A percentile compares a stretch with the other conserved stretches of the same genome.
Conservation (phyloP, 2,113 vertebrate species). For the Nerophis ophidion region DNA sequence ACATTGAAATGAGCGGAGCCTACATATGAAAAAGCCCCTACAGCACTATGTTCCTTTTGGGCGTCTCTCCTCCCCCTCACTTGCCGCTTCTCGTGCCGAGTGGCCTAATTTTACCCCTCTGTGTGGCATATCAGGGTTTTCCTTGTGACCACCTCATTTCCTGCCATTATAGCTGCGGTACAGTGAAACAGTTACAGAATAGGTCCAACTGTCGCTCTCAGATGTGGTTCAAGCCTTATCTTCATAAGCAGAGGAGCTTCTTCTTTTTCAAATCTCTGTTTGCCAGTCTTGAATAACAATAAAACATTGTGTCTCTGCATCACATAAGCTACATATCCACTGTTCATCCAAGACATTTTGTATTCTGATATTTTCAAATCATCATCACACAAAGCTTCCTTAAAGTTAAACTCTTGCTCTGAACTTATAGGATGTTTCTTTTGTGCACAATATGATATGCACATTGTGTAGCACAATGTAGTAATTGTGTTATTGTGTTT, state of each 20-base stretch:
- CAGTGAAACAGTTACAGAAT: conserved; percentile 41
- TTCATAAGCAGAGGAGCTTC: not conserved
- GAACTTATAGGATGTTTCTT: conserved; percentile 47
- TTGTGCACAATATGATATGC: no score
- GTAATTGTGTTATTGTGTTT: conserved; percentile 63
- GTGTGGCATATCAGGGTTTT: conserved; percentile 77
- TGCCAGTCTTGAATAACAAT: not conserved
- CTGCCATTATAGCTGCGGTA: conserved; percentile 52
- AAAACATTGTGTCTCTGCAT: not conserved
- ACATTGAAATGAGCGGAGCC: conserved; percentile 22
- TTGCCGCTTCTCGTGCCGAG: conserved; percentile 51
- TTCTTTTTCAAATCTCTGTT: not conserved
- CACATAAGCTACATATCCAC: no score
- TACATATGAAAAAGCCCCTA: conserved; percentile 75
- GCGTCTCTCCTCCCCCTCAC: conserved; percentile 40
- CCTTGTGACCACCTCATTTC: conserved; percentile 64
- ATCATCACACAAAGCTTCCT: conserved; percentile 30
- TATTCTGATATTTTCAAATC: conserved; percentile 35
- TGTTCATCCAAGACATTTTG: conserved; percentile 9
- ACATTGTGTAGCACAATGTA: conserved; percentile 36
- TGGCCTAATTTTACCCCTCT: conserved; percentile 77
- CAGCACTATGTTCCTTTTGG: conserved; percentile 65
- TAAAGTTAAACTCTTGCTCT: conserved; percentile 37
- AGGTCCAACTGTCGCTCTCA: conserved; percentile 41
- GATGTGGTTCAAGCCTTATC: conserved; percentile 47